Evolutionary conservation across 2,888 invertebrate genomes (phyloP), one percentile per base, ranked within the genome.

Genomic region (Portevinia maculata): DNA sequence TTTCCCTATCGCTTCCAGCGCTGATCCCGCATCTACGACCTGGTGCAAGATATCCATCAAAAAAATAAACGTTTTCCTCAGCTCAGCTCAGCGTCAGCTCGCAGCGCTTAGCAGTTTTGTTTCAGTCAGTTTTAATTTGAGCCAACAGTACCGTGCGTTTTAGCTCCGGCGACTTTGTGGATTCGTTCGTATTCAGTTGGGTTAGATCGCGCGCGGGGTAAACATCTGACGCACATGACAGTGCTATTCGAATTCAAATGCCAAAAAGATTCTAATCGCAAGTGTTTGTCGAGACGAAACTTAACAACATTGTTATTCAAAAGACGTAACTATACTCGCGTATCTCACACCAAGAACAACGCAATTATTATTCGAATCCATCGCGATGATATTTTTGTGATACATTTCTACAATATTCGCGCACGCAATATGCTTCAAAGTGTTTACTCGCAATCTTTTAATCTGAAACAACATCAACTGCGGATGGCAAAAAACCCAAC

Each of bases 41-140:
- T 76, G 83, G 19, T 67, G 75, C 69, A 55, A 83, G 83, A 83
- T 83, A 83, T 83, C 78, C 83, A 83, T 83, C 83, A 78, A 76
- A 71, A 13, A 81, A 83, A 74, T 74, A 79, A 78, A 83, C 73
- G 83, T 67, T 83, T 64, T 73, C 78, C 69, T 59, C 62, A 67
- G 67, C 52, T 76, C 64, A 60, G 30, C 53, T 52, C 34, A 53
- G 39, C 59, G 21, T 59, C 62, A 67, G 67, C 52, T 76, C 65
- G 30, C 34, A 53, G 28, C 50, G 37, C 64, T 39, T 7, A 39
- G 15, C 39, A 46, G 30, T 57, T 65, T 55, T 37, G 39, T 44
- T n/a, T 57, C 37, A 17, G 24, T 21, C 39, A 37, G 60, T 55
- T 55, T 44, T 3, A 60, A 24, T 55, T 34, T 62, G 50, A 64